Conservation (phyloP, 2,113 vertebrate genomes). For the Pterophyllum scalare region DNA sequence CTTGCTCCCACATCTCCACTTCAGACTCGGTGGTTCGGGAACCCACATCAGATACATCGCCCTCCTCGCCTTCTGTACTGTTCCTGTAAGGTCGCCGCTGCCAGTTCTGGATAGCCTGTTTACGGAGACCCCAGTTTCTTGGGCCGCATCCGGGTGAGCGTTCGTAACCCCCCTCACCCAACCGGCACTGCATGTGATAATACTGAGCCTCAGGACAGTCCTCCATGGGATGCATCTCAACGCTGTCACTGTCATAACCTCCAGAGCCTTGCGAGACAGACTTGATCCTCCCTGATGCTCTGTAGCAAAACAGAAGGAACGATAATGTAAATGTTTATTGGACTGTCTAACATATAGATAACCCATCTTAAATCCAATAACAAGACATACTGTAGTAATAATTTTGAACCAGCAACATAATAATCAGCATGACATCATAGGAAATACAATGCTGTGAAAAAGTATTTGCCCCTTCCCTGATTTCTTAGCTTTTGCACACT, state of each 20-base stretch:
- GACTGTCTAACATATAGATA: background rate
- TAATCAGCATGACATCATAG: background rate
- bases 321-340: background rate
- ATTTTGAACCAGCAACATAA: background rate
- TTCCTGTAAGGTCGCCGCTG: constrained; percentile 94
- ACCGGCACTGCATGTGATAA: constrained; percentile 84
- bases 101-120: constrained; percentile 98
- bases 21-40: constrained; percentile 96
- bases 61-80: constrained; percentile 96
- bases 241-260: constrained; percentile 95
- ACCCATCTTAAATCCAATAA: background rate
- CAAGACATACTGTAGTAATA: background rate
- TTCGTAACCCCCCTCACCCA: constrained; percentile 80
- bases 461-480: too few species aligned
- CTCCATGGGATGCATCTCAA: constrained; percentile 88
- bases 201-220: constrained; percentile 84
- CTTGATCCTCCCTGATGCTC: constrained; percentile 89
- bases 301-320: constrained; percentile 56
- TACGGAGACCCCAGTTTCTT: constrained; percentile 90
- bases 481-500: too few species aligned
- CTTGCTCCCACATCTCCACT: constrained; percentile 91
- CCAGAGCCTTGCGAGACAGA: constrained; percentile 92
- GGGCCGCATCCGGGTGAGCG: constrained; percentile 75
- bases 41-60: constrained; percentile 92
- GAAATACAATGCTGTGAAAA: too few species aligned